phyloP scores from a whole-genome alignment of 2,113 vertebrate species.

The Archilochus colubris region DNA sequence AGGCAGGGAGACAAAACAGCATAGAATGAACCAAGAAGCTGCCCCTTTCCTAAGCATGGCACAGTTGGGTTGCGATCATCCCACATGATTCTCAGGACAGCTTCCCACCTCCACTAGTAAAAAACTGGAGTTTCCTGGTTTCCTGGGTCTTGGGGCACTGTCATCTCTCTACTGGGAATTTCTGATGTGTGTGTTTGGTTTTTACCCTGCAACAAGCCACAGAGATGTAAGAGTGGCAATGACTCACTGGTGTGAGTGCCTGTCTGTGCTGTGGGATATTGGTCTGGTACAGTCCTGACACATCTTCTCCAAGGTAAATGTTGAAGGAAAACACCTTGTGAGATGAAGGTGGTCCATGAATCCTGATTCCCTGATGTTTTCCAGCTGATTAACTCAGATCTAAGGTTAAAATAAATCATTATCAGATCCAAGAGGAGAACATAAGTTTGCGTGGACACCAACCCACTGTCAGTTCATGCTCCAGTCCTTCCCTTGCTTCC shows the following conservation, averaged over 20 bases:
- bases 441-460: not conserved
- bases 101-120: not conserved
- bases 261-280: not conserved
- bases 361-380: not conserved
- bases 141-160: not conserved
- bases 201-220: not conserved
- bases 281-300: not conserved
- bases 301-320: not conserved
- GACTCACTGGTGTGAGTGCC: not conserved
- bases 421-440: not conserved
- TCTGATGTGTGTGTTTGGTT: fast-evolving
- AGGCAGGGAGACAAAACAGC: not conserved
- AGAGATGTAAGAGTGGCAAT: not conserved
- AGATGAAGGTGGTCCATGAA: not conserved
- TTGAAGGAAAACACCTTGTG: not conserved
- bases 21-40: not conserved
- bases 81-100: not conserved
- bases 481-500: not conserved
- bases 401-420: not conserved
- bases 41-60: not conserved
- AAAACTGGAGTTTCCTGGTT: not conserved
- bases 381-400: not conserved
- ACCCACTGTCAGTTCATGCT: not conserved
- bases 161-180: not conserved
- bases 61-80: fast-evolving